Evolutionary conservation across 2,888 invertebrate genomes (phyloP).

Genomic region (Epirrhoe tristata): DNA sequence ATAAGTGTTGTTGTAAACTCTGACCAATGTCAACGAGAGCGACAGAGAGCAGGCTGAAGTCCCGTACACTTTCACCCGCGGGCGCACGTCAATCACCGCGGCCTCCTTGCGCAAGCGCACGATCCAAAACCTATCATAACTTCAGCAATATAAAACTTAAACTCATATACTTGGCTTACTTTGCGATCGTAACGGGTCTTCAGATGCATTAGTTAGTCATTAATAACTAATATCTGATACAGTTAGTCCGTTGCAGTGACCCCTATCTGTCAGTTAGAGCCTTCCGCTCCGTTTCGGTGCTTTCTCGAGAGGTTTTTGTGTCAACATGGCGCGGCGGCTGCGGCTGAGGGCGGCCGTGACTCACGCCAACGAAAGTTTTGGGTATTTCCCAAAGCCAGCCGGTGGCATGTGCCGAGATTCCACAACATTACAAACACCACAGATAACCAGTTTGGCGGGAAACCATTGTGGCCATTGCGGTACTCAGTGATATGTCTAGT

Average conservation of each 20-base stretch:
- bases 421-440: not conserved
- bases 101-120: conserved; percentile 39
- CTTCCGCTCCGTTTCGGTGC: conserved; percentile 30
- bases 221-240: conserved; percentile 40
- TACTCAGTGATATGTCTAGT: conserved; percentile 3
- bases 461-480: not conserved
- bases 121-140: conserved; percentile 28
- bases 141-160: conserved; percentile 27
- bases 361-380: conserved; percentile 22
- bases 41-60: conserved; percentile 50
- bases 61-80: conserved; percentile 64
- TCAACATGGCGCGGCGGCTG: not conserved
- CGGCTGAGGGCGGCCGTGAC: conserved; percentile 5
- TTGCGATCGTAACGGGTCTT: conserved; percentile 34
- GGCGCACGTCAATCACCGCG: conserved; percentile 49
- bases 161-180: conserved; percentile 15
- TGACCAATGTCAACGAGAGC: conserved; percentile 38
- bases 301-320: conserved; percentile 32
- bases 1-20: conserved; percentile 45
- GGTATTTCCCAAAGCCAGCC: conserved; percentile 26
- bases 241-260: conserved; percentile 42
- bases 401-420: conserved; percentile 8
- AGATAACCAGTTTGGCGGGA: conserved; percentile 11
- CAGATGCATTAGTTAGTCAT: conserved; percentile 43
- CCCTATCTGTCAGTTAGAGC: conserved; percentile 37